Percentiles rank a stretch among this genome's conserved stretches.
Conservation (phyloP, 2,113 vertebrate genomes). For the Hirundichthys speculiger region DNA sequence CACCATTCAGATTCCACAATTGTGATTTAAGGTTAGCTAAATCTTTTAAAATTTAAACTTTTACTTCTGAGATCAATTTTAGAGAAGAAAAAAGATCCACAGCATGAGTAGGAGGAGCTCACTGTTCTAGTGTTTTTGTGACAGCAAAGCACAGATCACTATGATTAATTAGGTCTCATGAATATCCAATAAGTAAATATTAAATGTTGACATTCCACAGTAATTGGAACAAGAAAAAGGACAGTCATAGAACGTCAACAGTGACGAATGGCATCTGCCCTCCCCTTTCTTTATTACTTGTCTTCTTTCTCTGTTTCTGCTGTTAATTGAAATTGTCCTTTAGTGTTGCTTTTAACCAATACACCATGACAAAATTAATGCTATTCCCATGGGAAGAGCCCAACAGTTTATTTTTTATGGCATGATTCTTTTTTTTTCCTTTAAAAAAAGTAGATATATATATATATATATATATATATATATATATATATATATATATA, state of each 20-base stretch:
- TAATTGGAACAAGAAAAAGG: constrained; percentile 66
- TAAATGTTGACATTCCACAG: constrained; percentile 61
- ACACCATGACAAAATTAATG: constrained; percentile 54
- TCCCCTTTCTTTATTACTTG: constrained; percentile 33
- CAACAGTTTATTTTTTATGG: constrained; percentile 19
- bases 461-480: no score
- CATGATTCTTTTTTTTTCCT: not conserved
- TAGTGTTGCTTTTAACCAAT: constrained; percentile 37
- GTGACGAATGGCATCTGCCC: constrained; percentile 55
- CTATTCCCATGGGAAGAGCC: constrained; percentile 15
- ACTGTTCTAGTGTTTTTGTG: constrained; percentile 6
- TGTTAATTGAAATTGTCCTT: constrained; percentile 55
- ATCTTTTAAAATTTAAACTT: constrained; percentile 13
- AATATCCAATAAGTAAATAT: constrained; percentile 67
- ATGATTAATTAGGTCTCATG: constrained; percentile 64
- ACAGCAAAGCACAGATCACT: constrained; percentile 32
- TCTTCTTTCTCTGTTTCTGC: constrained; percentile 30
- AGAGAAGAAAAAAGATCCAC: constrained; percentile 25
- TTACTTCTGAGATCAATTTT: constrained; percentile 16
- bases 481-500: no score
- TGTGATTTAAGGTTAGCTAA: constrained; percentile 18
- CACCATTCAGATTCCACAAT: constrained; percentile 5
- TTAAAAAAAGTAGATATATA: no score
- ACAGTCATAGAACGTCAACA: constrained; percentile 50
- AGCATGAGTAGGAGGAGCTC: constrained; percentile 25